Evolutionary conservation across 2,797 vertebrate genomes (phyloP).

Genomic region (Coluber constrictor): DNA sequence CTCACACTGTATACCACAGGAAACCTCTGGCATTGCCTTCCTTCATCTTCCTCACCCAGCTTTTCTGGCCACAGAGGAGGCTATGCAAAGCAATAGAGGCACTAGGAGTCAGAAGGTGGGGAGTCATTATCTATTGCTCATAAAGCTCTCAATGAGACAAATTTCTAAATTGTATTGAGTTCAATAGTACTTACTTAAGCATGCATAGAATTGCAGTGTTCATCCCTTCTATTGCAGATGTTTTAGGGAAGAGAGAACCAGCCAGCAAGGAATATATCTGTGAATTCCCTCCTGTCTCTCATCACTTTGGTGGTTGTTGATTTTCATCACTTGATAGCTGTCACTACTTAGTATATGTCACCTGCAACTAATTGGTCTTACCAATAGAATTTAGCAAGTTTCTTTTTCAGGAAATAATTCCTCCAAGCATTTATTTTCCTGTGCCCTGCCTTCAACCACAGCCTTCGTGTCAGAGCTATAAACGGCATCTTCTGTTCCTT

Average conservation of each 20-base stretch:
- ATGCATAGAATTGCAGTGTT: background rate
- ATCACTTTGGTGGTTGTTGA: background rate
- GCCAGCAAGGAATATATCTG: background rate
- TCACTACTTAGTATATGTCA: rapidly evolving
- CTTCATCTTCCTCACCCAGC: too few species aligned
- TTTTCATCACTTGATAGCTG: conserved; percentile 12
- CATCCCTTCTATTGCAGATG: background rate
- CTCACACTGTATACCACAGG: background rate
- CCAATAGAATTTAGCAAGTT: background rate
- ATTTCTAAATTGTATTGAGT: background rate
- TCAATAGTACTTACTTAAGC: background rate
- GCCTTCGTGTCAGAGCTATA: conserved; percentile 20
- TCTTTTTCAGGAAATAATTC: background rate
- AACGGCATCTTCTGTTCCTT: conserved; percentile 53
- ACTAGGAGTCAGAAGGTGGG: background rate
- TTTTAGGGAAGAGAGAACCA: background rate
- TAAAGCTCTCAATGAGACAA: background rate
- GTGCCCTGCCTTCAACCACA: conserved; percentile 47
- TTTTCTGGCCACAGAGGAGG: background rate
- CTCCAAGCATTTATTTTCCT: conserved; percentile 33
- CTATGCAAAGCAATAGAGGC: background rate
- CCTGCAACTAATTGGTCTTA: background rate
- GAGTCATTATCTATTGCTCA: background rate
- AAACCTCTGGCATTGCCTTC: background rate
- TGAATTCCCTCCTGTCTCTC: background rate